Evolutionary conservation across 2,797 vertebrate species (phyloP).

Genomic region (Staurois parvus): DNA sequence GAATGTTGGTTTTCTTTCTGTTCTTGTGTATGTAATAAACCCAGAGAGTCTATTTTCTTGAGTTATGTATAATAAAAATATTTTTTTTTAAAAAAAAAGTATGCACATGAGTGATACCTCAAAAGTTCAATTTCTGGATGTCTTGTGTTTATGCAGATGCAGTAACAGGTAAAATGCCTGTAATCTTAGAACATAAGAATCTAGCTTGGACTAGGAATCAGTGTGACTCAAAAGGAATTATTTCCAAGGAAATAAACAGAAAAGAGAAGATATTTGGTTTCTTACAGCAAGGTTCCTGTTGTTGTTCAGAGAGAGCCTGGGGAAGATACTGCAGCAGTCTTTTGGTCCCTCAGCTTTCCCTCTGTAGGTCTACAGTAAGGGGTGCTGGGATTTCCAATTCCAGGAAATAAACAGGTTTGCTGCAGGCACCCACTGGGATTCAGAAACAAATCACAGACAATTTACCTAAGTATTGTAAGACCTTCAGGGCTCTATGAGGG

Average conservation of each 20-base stretch:
- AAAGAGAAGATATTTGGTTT: background rate
- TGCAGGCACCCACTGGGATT: conserved; percentile 35
- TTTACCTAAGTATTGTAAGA: conserved; percentile 44
- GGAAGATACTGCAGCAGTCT: conserved; percentile 7
- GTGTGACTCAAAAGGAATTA: conserved; percentile 24
- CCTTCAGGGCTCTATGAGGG: conserved; percentile 20
- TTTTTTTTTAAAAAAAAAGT: no score
- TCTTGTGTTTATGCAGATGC: no score
- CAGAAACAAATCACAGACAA: conserved; percentile 51
- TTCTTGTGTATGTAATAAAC: no score
- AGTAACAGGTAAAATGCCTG: no score
- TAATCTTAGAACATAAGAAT: background rate
- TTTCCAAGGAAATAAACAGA: conserved; percentile 15
- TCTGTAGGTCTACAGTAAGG: conserved; percentile 50
- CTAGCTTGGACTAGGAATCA: background rate
- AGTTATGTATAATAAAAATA: no score
- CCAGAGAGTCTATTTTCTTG: no score
- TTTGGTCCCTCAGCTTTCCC: conserved; percentile 33
- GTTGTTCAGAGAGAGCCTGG: conserved; percentile 32
- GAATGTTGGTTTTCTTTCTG: no score
- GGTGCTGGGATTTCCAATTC: conserved; percentile 51
- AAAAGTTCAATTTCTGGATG: no score
- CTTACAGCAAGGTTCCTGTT: conserved; percentile 32
- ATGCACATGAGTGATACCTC: no score
- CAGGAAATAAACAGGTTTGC: conserved; percentile 59